Evolutionary conservation across 2,888 invertebrate species (phyloP), one percentile per base, ranked within the genome.

Genomic region (Selenia dentaria): DNA sequence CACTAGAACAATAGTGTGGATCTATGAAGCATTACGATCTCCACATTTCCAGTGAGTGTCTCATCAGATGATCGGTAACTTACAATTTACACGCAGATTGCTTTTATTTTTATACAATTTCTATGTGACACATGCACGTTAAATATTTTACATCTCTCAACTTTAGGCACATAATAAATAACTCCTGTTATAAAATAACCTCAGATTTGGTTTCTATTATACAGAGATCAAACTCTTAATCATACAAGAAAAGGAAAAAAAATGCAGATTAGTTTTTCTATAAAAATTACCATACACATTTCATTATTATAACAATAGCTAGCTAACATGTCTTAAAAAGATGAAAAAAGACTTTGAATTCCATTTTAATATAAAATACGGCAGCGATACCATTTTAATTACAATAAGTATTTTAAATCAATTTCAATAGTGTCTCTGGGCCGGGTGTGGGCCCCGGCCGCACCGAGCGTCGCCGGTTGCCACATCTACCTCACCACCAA

Each of bases 381-480:
- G 88, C 89, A 83, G 87, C 88, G 61, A 80, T 86, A 87, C 82
- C 85, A 79, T 87, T 56, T 83, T 83, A 79, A 86, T 88, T 87
- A 89, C 83, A 86, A 83, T 88, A 85, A 83, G 84, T 87, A 85
- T 87, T 83, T 83, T 80, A 85, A 85, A 85, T 84, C 83, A 89
- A 88, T 89, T 89, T 89, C 79, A 87, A 89, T 89, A 89, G 85
- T 80, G 90, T 90, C 89, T 86, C 83, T 87, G 79, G 76, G 81
- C 82, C 79, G 55, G 80, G 55, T 35, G 35, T 31, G 16, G 4
- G 16, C 2, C 4, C 14, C 14, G 43, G 45, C 44, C 53, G 49
- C 49, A 16, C 29, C 43, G 38, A 48, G 51, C 54, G 45, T 35
- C 25, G 14, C 32, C 12, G 24, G 34, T 18, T 68, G 76, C 71